Evolutionary conservation across 2,113 vertebrate genomes (phyloP), one percentile per base, ranked within the genome.

Genomic region (Percopsis transmontana): DNA sequence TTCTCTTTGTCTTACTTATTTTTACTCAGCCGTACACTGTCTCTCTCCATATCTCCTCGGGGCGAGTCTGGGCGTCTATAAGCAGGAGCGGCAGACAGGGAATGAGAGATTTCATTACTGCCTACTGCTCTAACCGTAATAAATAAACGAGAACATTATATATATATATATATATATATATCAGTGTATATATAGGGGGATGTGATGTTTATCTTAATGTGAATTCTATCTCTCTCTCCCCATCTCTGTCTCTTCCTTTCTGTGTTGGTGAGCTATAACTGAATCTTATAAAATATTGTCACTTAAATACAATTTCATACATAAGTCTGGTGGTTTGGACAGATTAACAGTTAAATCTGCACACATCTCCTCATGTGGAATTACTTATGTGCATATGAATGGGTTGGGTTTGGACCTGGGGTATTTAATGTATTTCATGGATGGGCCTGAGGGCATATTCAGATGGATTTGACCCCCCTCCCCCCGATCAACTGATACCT

Each of bases 81-180:
- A 19, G 41, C 33, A 33, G 51, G 51, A 16, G 56, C 62, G 18
- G 51, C 56, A 24, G 45, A 21, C 58, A 5, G 44, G 57, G 57
- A 53, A 63, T 68, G 64, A 64, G 58, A 70, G 55, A 82, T 77
- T 85, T 78, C 53, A 74, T 83, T 85, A 86, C 61, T 57, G 41
- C 44, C 60, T 51, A 44, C 55, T 45, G 48, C 67, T 65, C 71
- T 66, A 66, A 59, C 20, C 51, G 48, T 76, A 77, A 85, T 82
- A 67, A 81, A 72, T 79, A 86, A 71, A 77, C 52, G 33, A 57
- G 62, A 67, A 54, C 63, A 81, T 85, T 71, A 71, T 2, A 33
- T 33, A 33, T 33, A 33, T 33, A 33, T 33, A 7, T 7, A 33
- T 33, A 7, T 33, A 7, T 23, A 8, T 38, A 13, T n/a, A 20